These are phyloP conservation scores for Archivesica marissinica DNA, from an alignment of 1,140 invertebrate species.

Conservation along the genomic window DNA sequence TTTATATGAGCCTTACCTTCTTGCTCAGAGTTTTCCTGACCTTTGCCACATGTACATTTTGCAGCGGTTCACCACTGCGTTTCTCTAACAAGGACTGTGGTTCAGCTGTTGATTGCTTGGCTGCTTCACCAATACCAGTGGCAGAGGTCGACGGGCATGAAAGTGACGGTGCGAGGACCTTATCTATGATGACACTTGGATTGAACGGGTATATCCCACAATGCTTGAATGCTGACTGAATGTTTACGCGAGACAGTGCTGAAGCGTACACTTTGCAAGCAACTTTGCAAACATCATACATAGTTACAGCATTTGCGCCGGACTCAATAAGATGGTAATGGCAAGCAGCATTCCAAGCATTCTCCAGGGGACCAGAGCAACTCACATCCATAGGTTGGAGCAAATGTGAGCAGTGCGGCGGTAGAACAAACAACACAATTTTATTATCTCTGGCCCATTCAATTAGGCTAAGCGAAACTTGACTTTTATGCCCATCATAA, in stretches of 20 bases:
- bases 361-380: not conserved
- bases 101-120: too few species aligned
- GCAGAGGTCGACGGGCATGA: too few species aligned
- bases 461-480: not conserved
- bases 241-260: not conserved
- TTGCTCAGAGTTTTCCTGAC: too few species aligned
- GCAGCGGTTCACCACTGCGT: too few species aligned
- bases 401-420: constrained; percentile 15
- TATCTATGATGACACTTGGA: too few species aligned
- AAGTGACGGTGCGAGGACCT: too few species aligned
- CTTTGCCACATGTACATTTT: too few species aligned
- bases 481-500: constrained; percentile 22
- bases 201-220: not conserved
- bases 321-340: too few species aligned
- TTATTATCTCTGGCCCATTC: constrained; percentile 17
- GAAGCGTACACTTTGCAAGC: not conserved
- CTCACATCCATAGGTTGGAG: constrained; percentile 32
- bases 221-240: not conserved
- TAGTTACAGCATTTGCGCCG: not conserved
- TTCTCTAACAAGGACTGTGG: too few species aligned
- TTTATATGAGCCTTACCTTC: too few species aligned
- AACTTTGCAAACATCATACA: not conserved
- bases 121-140: too few species aligned
- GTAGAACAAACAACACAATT: constrained; percentile 11
- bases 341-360: not conserved